These are phyloP conservation scores for Heliconius eleuchia DNA, from an alignment of 1,140 invertebrate genomes.

Conservation along the genomic window DNA sequence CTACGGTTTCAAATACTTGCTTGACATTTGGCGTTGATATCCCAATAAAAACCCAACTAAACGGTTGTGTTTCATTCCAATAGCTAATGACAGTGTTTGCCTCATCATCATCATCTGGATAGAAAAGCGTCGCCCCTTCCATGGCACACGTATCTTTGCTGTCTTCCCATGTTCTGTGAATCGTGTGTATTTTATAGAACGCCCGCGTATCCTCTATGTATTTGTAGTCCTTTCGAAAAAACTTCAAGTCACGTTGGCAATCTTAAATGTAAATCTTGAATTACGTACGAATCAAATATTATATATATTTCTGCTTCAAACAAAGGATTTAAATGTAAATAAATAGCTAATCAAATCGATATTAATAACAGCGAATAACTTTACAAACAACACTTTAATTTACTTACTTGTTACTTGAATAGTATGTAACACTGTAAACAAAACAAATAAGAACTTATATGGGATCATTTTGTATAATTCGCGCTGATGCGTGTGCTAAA, in stretches of 20 bases:
- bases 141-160: conserved; percentile 52
- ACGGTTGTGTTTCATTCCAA: conserved; percentile 56
- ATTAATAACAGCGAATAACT: not conserved
- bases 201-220: conserved; percentile 46
- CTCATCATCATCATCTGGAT: conserved; percentile 56
- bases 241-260: conserved; percentile 48
- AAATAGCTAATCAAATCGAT: not conserved
- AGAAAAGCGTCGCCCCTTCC: conserved; percentile 64
- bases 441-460: conserved; percentile 35
- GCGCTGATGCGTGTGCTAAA: not conserved
- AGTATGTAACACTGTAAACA: conserved; percentile 30
- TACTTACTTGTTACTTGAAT: conserved; percentile 39
- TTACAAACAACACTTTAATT: conserved; percentile 14
- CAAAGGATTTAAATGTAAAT: not conserved
- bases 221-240: conserved; percentile 60
- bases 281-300: not conserved
- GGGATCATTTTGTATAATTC: conserved; percentile 31
- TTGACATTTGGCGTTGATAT: conserved; percentile 55
- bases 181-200: conserved; percentile 67
- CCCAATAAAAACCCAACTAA: conserved; percentile 53
- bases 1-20: conserved; percentile 62
- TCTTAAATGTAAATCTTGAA: conserved; percentile 46
- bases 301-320: not conserved
- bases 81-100: conserved; percentile 46
- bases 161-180: conserved; percentile 53